Evolutionary conservation across 2,888 invertebrate genomes (phyloP), one percentile per base, ranked within the genome.

Genomic region (Unio pictorum): DNA sequence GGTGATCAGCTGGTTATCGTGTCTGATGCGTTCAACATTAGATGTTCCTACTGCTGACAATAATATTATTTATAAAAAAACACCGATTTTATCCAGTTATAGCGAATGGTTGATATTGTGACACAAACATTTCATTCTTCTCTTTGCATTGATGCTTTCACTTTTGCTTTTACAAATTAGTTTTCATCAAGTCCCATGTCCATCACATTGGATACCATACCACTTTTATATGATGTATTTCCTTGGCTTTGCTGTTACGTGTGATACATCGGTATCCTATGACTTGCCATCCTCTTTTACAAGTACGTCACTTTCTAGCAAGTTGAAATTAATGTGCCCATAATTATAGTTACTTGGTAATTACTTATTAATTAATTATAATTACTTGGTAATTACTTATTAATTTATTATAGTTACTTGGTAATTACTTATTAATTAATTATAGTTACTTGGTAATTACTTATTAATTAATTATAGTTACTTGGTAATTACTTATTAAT

Each of bases 91-190:
- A 6, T 30, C 30, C 30, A 2, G 30, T 30, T 30, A 30, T 30
- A 30, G 30, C 3, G 5, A 30, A 30, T 45, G 4, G 26, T 20
- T 11, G 66, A 70, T 18, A 70, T 57, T 56, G 66, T 63, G 3
- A 61, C 45, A 34, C 55, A 18, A 15, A 66, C 61, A 56, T 55
- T 58, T 4, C 56, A 20, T 6, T 23, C 5, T 18, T 71, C 60
- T 20, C 61, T 66, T 55, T 26, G 23, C 65, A 67, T 67, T 4
- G 67, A 67, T 18, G 71, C 67, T 5, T 7, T 64, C 18, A 71
- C 71, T 30, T 66, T 66, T 55, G 62, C 64, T 59, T 71, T 66
- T 7, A 71, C 20, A 67, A 54, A 71, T 26, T 67, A 71, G 34
- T 55, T 11, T 15, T 54, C 64, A 3, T 63, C 64, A 18, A 45